These are phyloP conservation scores for Clarias platycephalus DNA, from an alignment of 2,797 vertebrate species.

Conservation along the genomic window DNA sequence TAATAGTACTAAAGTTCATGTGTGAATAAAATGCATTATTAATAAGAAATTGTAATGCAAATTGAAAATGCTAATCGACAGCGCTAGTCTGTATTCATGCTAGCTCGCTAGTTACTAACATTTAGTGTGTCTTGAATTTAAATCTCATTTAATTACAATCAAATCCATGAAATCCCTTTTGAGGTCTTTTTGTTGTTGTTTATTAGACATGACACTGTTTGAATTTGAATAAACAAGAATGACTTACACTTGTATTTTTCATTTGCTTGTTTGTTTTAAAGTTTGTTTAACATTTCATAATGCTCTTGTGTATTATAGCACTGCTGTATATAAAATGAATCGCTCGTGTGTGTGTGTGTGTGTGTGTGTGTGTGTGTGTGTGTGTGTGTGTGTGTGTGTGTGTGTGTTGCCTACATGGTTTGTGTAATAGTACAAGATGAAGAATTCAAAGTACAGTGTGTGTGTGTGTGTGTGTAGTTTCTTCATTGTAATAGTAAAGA, in stretches of 20 bases:
- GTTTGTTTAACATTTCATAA: neutral
- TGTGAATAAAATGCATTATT: too few species aligned
- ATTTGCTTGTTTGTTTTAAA: too few species aligned
- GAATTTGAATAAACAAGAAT: neutral
- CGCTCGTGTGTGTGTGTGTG: neutral
- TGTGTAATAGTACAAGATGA: neutral
- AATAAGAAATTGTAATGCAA: neutral
- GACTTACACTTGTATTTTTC: neutral
- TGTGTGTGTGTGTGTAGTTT: neutral
- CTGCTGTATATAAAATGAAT: conserved; percentile 1
- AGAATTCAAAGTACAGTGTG: neutral
- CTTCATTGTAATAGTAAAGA: neutral
- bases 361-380: conserved; percentile 9
- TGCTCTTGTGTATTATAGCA: neutral
- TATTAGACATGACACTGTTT: neutral
- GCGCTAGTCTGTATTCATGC: neutral
- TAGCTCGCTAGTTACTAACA: neutral
- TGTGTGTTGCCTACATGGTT: neutral
- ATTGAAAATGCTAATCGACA: neutral
- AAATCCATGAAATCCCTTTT: neutral
- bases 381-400: conserved; percentile 28
- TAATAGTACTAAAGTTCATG: neutral
- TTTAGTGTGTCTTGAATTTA: neutral
- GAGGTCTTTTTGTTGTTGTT: neutral
- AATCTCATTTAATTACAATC: neutral